These are phyloP conservation scores for Momotus momota DNA, from an alignment of 2,797 vertebrate species.

Conservation along the genomic window DNA sequence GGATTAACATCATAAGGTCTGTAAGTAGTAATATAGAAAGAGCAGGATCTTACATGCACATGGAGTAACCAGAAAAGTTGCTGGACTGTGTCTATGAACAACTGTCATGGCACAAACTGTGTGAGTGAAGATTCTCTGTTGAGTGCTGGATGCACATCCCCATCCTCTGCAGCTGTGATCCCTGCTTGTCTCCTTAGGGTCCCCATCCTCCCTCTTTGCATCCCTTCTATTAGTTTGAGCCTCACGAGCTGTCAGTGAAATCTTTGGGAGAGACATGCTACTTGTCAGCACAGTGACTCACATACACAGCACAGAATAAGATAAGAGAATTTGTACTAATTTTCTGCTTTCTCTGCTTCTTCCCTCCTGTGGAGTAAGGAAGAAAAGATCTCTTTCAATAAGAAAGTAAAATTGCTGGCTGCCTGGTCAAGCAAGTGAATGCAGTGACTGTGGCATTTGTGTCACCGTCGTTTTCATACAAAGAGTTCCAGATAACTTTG, in stretches of 20 bases:
- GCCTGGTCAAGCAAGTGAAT: constrained; percentile 5
- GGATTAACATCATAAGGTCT: background rate
- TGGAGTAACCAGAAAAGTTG: background rate
- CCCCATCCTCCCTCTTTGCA: background rate
- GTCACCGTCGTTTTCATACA: constrained; percentile 17
- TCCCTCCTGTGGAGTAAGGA: background rate
- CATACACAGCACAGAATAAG: background rate
- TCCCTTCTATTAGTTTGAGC: background rate
- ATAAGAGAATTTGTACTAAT: background rate
- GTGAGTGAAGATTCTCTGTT: background rate
- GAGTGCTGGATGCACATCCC: background rate
- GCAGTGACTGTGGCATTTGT: constrained; percentile 18
- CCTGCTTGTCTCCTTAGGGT: background rate
- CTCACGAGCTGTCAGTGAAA: background rate
- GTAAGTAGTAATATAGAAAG: background rate
- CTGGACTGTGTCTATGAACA: background rate
- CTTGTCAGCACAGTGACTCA: background rate
- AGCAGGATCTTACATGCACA: background rate
- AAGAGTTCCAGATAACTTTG: constrained; percentile 29
- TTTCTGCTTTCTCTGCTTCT: background rate
- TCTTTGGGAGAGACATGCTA: background rate
- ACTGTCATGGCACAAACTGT: background rate
- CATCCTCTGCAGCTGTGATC: background rate
- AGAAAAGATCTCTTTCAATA: constrained; percentile 2
- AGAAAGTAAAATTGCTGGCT: background rate